Evolutionary conservation across 1,140 invertebrate genomes (phyloP).

Genomic region (Atopsyche davidsoni): DNA sequence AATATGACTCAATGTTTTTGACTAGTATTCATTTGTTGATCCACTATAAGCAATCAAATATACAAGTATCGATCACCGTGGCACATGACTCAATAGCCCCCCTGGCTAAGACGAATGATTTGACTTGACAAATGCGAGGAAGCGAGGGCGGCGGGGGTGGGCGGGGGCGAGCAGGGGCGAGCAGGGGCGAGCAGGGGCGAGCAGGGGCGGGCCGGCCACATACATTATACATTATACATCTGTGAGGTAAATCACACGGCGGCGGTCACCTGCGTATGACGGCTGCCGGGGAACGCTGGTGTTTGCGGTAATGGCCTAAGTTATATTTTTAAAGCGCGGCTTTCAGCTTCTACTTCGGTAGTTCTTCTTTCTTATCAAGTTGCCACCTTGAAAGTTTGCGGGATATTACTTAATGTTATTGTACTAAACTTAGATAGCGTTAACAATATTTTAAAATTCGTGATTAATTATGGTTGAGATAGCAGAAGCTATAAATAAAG

Average conservation of each 20-base stretch:
- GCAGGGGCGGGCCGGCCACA: conserved; percentile 18
- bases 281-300: conserved; percentile 4
- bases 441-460: too few species aligned
- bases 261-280: conserved; percentile 26
- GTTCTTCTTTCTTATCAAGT: too few species aligned
- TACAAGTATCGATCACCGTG: background rate
- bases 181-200: conserved; percentile 4
- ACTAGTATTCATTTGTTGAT: background rate
- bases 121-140: conserved; percentile 18
- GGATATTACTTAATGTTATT: too few species aligned
- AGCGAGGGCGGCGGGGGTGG: background rate
- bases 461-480: too few species aligned
- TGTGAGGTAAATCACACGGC: conserved; percentile 22
- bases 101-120: conserved; percentile 7
- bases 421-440: too few species aligned
- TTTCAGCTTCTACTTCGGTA: too few species aligned
- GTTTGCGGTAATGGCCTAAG: background rate
- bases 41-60: background rate
- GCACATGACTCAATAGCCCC: too few species aligned
- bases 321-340: too few species aligned
- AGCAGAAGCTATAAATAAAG: too few species aligned
- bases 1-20: too few species aligned
- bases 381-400: too few species aligned
- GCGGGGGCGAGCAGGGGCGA: conserved; percentile 2
- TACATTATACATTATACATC: conserved; percentile 16